phyloP scores from a whole-genome alignment of 2,797 vertebrate genomes.

The Chloroceryle inda region DNA sequence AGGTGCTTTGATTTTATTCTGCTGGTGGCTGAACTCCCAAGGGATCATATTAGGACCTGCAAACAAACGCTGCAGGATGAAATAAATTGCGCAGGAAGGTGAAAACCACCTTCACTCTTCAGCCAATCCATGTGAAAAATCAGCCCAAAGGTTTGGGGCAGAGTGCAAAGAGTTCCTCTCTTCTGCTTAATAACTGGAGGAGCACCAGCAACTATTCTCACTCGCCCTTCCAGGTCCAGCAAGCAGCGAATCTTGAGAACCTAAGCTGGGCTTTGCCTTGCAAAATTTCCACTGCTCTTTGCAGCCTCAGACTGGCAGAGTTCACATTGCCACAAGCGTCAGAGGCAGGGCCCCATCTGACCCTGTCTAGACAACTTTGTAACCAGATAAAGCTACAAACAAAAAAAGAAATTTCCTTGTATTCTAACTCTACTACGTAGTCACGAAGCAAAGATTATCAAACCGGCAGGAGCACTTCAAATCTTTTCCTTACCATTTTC shows the following conservation, averaged over 20 bases:
- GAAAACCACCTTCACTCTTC: not conserved
- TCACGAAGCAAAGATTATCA: not conserved
- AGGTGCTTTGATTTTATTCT: not conserved
- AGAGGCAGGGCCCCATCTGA: not conserved
- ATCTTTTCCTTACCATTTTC: not conserved
- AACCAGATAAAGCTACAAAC: not conserved
- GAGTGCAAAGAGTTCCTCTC: not conserved
- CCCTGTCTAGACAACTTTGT: not conserved
- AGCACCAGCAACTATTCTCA: not conserved
- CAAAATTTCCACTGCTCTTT: not conserved
- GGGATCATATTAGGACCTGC: not conserved
- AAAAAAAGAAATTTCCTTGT: not conserved
- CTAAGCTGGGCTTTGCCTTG: not conserved
- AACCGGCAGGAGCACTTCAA: not conserved
- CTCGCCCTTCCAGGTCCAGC: not conserved
- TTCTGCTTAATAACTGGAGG: not conserved
- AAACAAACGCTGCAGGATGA: not conserved
- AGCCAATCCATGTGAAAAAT: not conserved
- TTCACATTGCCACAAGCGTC: not conserved
- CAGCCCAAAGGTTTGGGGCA: not conserved
- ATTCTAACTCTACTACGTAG: not conserved
- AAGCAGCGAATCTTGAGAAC: not conserved
- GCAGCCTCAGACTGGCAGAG: not conserved
- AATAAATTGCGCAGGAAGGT: not conserved
- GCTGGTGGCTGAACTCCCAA: not conserved